Evolutionary conservation across 2,888 invertebrate genomes (phyloP), one percentile per base, ranked within the genome.

Genomic region (Anagyrus pseudococci): DNA sequence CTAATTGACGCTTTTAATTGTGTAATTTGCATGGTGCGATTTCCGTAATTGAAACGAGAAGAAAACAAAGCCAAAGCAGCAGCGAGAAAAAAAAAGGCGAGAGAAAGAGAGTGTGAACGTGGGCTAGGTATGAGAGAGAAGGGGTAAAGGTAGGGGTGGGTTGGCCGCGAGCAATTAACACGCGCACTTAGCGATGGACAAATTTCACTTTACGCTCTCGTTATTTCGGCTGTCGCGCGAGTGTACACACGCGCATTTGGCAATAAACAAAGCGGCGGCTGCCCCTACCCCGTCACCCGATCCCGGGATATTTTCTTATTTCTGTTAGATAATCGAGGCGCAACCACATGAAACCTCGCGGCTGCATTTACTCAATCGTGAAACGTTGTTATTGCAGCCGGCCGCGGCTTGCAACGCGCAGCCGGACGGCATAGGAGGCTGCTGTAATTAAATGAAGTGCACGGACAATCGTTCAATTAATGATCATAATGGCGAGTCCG

Each of bases 381-480:
- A 67, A 67, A 64, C 57, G 52, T 46, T 58, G 60, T 55, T 67
- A 57, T 62, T 62, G 49, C 49, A 26, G 46, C 26, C 10, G 29
- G n/a, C n/a, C n/a, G n/a, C n/a, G n/a, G n/a, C n/a, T n/a, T n/a
- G n/a, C n/a, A n/a, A n/a, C n/a, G n/a, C n/a, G n/a, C n/a, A n/a
- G n/a, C n/a, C n/a, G n/a, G n/a, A n/a, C n/a, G n/a, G n/a, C n/a
- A n/a, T n/a, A n/a, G n/a, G n/a, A n/a, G n/a, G n/a, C 55, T 56
- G 19, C 57, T 58, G 53, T 64, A 58, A 62, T 61, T 64, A 61
- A 67, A 67, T 64, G 62, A 64, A 64, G 58, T 61, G 61, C 60
- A 46, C 44, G 60, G 50, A 62, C 63, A 63, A 66, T 63, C 57
- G 66, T 66, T 60, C 67, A 64, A 67, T 67, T 61, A 64, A 67